phyloP scores from a whole-genome alignment of 2,113 vertebrate genomes.

The Peromyscus californicus region DNA sequence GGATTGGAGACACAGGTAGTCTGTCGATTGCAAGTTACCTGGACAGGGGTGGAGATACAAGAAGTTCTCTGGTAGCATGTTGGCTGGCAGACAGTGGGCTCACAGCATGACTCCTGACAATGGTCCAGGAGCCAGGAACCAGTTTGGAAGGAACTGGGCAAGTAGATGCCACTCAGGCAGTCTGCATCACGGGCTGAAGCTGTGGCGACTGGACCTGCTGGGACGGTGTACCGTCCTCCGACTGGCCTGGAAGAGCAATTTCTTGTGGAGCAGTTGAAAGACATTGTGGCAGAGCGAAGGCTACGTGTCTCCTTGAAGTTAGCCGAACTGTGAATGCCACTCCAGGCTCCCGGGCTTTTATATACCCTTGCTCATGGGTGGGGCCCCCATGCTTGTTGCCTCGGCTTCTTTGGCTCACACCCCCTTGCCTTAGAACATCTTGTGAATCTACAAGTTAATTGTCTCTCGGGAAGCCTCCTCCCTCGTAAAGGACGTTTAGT shows the following conservation, averaged over 20 bases:
- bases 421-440: conserved; percentile 71
- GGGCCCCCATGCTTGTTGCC: background rate
- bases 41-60: conserved; percentile 59
- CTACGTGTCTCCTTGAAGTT: background rate
- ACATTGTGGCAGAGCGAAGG: conserved; percentile 59
- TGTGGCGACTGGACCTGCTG: background rate
- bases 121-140: conserved; percentile 83
- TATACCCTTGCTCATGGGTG: conserved; percentile 70
- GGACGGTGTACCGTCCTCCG: conserved; percentile 42
- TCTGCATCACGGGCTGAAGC: background rate
- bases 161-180: conserved; percentile 73
- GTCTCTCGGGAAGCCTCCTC: conserved; percentile 68
- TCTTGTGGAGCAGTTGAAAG: conserved; percentile 77
- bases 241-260: conserved; percentile 55
- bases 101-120: conserved; percentile 67
- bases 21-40: conserved; percentile 60
- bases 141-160: conserved; percentile 82
- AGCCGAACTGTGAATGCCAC: conserved; percentile 31
- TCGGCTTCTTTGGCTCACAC: conserved; percentile 52
- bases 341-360: conserved; percentile 52
- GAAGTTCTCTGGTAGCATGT: conserved; percentile 65
- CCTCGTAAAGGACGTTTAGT: conserved; percentile 82
- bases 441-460: conserved; percentile 75
- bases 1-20: conserved; percentile 72
- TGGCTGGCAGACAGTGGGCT: conserved; percentile 68